Evolutionary conservation across 2,797 vertebrate genomes (phyloP), one percentile per base, ranked within the genome.

Genomic region (Amniataba percoides): DNA sequence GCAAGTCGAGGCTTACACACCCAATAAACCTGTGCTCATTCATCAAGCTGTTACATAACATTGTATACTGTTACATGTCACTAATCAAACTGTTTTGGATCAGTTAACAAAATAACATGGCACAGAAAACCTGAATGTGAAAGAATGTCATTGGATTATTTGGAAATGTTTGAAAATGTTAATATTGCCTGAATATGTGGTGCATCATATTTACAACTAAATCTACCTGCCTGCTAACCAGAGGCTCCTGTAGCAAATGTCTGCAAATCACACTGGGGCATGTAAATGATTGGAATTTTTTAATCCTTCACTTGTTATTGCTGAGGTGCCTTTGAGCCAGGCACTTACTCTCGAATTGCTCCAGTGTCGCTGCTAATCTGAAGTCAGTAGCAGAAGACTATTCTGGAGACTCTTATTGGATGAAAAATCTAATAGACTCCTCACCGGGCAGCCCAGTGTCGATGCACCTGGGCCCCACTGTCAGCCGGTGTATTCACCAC

Each of bases 381-480:
- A 5, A n/a, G 19, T n/a, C 43, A 27, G 18, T 8, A 70, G 25
- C 27, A 63, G 39, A 58, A 46, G 7, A 52, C 4, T 31, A 21
- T 36, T 56, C 27, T 59, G 23, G 19, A 62, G 48, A 61, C n/a
- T 52, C 11, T 49, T 27, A 45, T 7, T 46, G 27, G 19, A 77
- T 10, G 36, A 69, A 70, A 59, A 57, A 69, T 59, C 27, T 27
- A 6, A 56, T 64, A 5, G 23, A 36, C 53, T 75, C 25, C 49
- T 55, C 2, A 53, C 19, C 40, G 43, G 16, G 23, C 42, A 2
- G 31, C 31, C 71, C 36, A 40, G 53, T 52, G 71, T 39, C 2
- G 36, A 40, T 74, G 81, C 85, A 83, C 43, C 80, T 77, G 74
- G 76, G 72, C 68, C 52, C n/a, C 49, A 55, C 65, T 48, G 78